Percentiles rank a stretch among this genome's conserved stretches.
Evolutionary conservation across 2,888 invertebrate species (phyloP).

Genomic region (Lysandra coridon): DNA sequence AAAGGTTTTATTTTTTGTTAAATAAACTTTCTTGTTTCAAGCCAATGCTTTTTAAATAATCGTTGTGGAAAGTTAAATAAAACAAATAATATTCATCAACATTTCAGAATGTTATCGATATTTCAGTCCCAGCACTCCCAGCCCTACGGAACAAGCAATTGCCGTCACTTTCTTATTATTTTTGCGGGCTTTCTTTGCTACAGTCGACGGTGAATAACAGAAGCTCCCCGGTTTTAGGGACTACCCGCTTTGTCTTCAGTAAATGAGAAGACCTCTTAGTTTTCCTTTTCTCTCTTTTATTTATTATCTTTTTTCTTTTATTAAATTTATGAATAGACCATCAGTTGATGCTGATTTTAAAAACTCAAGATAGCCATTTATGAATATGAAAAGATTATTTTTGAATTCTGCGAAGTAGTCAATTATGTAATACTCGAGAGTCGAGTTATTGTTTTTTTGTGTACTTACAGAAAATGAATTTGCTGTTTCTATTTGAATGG

Average conservation of each 20-base stretch:
- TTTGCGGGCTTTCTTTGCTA: slow-evolving; percentile 73
- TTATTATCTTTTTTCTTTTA: slow-evolving; percentile 79
- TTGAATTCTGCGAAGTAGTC: neutral
- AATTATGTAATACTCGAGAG: slow-evolving; percentile 12
- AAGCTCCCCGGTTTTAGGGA: slow-evolving; percentile 69
- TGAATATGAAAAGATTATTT: slow-evolving; percentile 14
- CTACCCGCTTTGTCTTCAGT: slow-evolving; percentile 67
- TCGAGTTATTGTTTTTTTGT: slow-evolving; percentile 10
- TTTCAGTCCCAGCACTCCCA: slow-evolving; percentile 38
- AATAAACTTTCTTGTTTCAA: no score
- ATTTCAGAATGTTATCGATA: slow-evolving; percentile 19
- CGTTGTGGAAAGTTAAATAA: neutral
- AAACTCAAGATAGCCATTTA: slow-evolving; percentile 21
- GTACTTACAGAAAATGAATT: neutral
- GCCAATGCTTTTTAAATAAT: no score
- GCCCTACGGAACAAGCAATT: slow-evolving; percentile 52
- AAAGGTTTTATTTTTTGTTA: no score
- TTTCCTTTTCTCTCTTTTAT: slow-evolving; percentile 74
- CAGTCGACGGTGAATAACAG: slow-evolving; percentile 66
- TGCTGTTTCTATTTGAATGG: neutral
- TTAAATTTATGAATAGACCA: slow-evolving; percentile 76
- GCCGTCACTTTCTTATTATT: slow-evolving; percentile 78
- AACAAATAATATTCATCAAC: neutral
- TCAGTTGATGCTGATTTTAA: slow-evolving; percentile 46
- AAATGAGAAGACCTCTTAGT: slow-evolving; percentile 65